phyloP scores from a whole-genome alignment of 2,113 vertebrate genomes.

The Paedocypris sp. region DNA sequence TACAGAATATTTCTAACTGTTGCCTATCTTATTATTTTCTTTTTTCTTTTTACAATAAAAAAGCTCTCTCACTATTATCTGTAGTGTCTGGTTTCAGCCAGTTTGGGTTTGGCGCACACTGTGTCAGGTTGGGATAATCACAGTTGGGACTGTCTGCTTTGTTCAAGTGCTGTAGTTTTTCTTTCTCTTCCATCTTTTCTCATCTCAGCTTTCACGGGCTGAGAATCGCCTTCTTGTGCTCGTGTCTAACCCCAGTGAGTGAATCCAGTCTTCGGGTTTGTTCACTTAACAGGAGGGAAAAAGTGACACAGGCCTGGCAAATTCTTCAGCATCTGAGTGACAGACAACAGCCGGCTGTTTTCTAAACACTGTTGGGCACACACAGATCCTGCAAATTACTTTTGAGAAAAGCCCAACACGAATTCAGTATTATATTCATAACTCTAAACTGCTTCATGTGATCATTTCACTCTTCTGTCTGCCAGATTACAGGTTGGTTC shows the following conservation, averaged over 20 bases:
- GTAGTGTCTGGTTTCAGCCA: slow-evolving; percentile 22
- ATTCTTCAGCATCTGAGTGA: slow-evolving; percentile 40
- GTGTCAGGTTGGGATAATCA: slow-evolving; percentile 32
- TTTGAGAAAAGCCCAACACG: slow-evolving; percentile 35
- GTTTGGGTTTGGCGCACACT: slow-evolving; percentile 16
- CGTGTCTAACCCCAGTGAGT: slow-evolving; percentile 6
- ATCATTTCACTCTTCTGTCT: slow-evolving; percentile 33
- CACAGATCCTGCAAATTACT: not conserved
- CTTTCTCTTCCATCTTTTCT: slow-evolving; percentile 13
- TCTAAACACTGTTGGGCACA: slow-evolving; percentile 17
- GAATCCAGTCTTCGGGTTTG: slow-evolving; percentile 7
- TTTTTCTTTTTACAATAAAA: not conserved
- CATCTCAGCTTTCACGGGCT: slow-evolving; percentile 26
- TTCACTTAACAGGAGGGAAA: slow-evolving; percentile 10
- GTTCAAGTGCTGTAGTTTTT: slow-evolving; percentile 20
- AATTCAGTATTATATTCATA: slow-evolving; percentile 40
- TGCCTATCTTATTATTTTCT: not conserved
- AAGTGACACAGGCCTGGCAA: slow-evolving; percentile 44
- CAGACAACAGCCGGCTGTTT: slow-evolving; percentile 19
- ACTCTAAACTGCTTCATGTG: slow-evolving; percentile 20
- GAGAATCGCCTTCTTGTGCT: slow-evolving; percentile 19
- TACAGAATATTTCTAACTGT: not conserved
- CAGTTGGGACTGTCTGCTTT: slow-evolving; percentile 25
- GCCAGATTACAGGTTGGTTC: slow-evolving; percentile 34
- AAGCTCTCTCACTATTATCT: slow-evolving; percentile 4